Conservation (phyloP, 2,888 invertebrate species). For the Melanargia galathea region DNA sequence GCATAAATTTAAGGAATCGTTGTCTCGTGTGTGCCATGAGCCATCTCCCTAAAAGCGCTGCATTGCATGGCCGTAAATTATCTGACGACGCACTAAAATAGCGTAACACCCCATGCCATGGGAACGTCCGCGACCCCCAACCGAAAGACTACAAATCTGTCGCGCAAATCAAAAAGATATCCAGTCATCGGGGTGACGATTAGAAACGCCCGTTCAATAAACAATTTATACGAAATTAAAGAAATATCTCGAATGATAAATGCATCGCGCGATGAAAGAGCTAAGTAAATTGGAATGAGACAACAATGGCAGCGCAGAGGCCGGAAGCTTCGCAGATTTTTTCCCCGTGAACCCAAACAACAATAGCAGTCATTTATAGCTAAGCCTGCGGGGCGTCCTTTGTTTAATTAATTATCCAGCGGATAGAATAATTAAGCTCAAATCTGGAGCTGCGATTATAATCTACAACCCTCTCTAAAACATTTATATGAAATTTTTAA, state of each 20-base stretch:
- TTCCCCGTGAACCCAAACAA: slow-evolving; percentile 70
- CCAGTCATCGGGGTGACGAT: slow-evolving; percentile 63
- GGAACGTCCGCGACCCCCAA: slow-evolving; percentile 66
- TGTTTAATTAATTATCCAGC: slow-evolving; percentile 77
- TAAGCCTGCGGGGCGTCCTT: slow-evolving; percentile 64
- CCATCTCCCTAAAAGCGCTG: slow-evolving; percentile 74
- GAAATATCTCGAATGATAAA: slow-evolving; percentile 63
- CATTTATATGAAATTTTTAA: slow-evolving; percentile 45
- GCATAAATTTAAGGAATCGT: slow-evolving; percentile 70
- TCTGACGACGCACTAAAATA: slow-evolving; percentile 78
- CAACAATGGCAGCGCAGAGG: slow-evolving; percentile 61
- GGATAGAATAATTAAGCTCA: slow-evolving; percentile 73
- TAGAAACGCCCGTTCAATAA: slow-evolving; percentile 75
- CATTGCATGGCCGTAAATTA: slow-evolving; percentile 77
- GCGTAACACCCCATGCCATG: slow-evolving; percentile 79
- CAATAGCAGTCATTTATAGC: slow-evolving; percentile 67
- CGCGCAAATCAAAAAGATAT: slow-evolving; percentile 77
- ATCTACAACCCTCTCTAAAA: slow-evolving; percentile 49
- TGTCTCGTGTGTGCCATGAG: slow-evolving; percentile 56
- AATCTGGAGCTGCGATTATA: slow-evolving; percentile 68
- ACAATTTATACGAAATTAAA: slow-evolving; percentile 70
- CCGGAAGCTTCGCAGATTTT: slow-evolving; percentile 72
- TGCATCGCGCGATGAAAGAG: slow-evolving; percentile 68
- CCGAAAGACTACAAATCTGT: slow-evolving; percentile 77
- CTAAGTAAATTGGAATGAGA: slow-evolving; percentile 65